Conservation (phyloP, 2,113 vertebrate species). For the Spermophilus dauricus region DNA sequence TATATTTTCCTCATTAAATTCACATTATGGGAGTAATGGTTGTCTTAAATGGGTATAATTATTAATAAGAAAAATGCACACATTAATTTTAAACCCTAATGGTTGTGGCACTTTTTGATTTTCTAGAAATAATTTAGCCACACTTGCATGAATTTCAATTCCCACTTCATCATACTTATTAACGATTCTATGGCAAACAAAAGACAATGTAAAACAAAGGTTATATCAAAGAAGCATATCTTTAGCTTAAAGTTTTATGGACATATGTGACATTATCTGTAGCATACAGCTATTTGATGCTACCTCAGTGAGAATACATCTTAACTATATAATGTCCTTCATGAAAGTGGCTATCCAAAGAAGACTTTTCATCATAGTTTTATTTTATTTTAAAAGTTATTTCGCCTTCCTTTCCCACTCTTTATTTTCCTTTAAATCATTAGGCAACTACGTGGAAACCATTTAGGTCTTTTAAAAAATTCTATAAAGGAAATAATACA, state of each 20-base stretch:
- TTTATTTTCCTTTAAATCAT: background rate
- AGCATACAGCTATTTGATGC: background rate
- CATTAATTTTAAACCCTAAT: constrained; percentile 61
- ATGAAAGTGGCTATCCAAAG: background rate
- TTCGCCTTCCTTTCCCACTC: background rate
- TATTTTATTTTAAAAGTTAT: background rate
- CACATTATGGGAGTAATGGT: constrained; percentile 57
- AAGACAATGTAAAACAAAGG: constrained; percentile 38
- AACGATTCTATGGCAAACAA: background rate
- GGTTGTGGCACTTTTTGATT: background rate
- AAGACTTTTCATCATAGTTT: background rate
- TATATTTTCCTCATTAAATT: constrained; percentile 81
- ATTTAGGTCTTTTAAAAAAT: background rate
- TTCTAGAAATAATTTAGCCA: constrained; percentile 41
- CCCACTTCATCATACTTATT: constrained; percentile 29
- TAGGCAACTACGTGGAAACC: background rate
- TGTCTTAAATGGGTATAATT: constrained; percentile 66
- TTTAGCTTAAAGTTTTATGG: background rate
- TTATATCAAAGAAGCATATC: background rate
- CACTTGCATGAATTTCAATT: constrained; percentile 45
- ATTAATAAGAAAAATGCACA: constrained; percentile 68
- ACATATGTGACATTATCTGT: background rate
- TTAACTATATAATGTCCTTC: background rate
- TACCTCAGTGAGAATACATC: background rate
- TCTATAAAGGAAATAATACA: constrained; percentile 2